Base-by-base conservation (phyloP, 2,888 invertebrate genomes). In the Luperina testacea region DNA sequence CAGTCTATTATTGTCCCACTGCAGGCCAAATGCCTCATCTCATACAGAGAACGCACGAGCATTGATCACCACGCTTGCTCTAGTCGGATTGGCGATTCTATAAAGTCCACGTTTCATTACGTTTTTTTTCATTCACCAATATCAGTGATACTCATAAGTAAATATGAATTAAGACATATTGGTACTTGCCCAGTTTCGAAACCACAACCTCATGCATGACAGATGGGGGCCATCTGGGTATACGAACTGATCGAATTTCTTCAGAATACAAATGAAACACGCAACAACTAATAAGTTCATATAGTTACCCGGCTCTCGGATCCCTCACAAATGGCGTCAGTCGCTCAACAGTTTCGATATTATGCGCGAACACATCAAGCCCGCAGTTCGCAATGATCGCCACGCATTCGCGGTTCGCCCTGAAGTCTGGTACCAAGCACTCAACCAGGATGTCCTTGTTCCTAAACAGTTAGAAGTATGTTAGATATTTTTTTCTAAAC, bases 351-450 rank as follows among this genome's bases (percentile, higher is more conserved):
- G 99, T 99, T 97, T 99, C 99, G 61, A 99, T 98, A 94, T 99
- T 99, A 94, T 99, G 99, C 0, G 99, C 99, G 90, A 98, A 99
- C 59, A 99, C 99, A 95, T 99, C 99, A 0, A 99, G 97, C 0
- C 99, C 99, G 80, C 98, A 98, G 32, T 97, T 93, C 0, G 98
- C 99, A 78, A 99, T 98, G 0, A 96, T 97, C 90, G 97, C 97
- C 0, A 99, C 98, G 89, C 98, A 97, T 9, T 97, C 97, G 71
- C 98, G 92, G 92, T 99, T 97, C 0, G 99, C 99, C 69, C 98
- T 97, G 95, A 99, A 99, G 95, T 99, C 99, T 0, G 99, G 99
- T 20, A 99, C 99, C 61, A 99, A 96, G 90, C 99, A 99, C 96
- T 99, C 99, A 0, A 99, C 99, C 83, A 99, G 95, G 88, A 99